Evolutionary conservation across 1,140 invertebrate genomes (phyloP).

Genomic region (Drosophila athabasca): DNA sequence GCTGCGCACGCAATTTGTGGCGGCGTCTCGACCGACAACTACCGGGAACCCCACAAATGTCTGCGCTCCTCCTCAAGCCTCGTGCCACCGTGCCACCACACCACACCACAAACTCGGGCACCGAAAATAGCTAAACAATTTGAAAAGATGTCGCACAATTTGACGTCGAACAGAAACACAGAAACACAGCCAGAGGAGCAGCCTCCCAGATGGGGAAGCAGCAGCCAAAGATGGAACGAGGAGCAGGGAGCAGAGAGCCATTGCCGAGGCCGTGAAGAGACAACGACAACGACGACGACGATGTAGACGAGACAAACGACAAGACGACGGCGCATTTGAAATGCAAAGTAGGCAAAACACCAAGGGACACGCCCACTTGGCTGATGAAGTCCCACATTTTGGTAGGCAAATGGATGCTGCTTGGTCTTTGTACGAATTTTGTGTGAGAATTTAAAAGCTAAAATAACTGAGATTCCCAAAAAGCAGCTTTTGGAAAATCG

Average conservation of each 20-base stretch:
- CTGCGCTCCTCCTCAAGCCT: neutral
- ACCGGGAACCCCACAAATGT: conserved; percentile 47
- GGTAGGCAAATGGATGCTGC: conserved; percentile 7
- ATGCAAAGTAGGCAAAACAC: conserved; percentile 64
- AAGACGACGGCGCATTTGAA: conserved; percentile 62
- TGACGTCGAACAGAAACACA: conserved; percentile 46
- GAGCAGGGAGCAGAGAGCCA: neutral
- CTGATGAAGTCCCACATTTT: conserved; percentile 2
- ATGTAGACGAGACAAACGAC: conserved; percentile 51
- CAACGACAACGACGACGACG: conserved; percentile 7
- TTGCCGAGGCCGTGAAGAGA: no score
- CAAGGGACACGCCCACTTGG: conserved; percentile 42
- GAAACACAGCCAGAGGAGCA: conserved; percentile 5
- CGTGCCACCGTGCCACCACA: no score
- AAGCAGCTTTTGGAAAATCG: no score
- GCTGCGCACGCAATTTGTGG: conserved; percentile 58
- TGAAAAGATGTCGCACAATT: conserved; percentile 77
- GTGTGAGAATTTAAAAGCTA: no score
- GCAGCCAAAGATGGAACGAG: no score
- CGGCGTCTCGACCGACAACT: conserved; percentile 38
- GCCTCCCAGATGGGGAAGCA: neutral
- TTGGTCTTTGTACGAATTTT: no score
- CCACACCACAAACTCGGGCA: conserved; percentile 8
- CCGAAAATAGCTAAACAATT: conserved; percentile 79
- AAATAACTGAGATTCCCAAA: no score